Base-by-base conservation (phyloP, 2,113 vertebrate genomes). In the Anguilla rostrata region DNA sequence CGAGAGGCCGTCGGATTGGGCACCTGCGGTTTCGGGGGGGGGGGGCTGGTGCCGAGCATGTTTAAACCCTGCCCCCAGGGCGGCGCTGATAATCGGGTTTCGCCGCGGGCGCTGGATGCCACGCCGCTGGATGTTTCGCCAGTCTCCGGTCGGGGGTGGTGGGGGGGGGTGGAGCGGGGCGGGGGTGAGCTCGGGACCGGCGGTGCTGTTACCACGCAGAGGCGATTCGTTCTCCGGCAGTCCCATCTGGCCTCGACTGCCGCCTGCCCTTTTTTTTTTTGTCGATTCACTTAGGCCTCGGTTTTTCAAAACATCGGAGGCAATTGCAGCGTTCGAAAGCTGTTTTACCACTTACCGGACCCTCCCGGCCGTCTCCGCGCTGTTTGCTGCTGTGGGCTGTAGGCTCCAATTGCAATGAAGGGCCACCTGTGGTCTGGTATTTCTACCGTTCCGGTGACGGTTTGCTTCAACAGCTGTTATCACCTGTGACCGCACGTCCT, bases 201-300 rank as follows among this genome's bases (percentile, higher is more conserved):
- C 39, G 83, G 63, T 71, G 53, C 75, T 87, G 82, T 88, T 87
- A 89, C 83, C 40, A 63, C 85, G 89, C 86, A 60, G 86, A 49
- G 88, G 82, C 83, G 71, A 81, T 84, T 78, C 63, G 11, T 3
- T n/a, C 63, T 39, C n/a, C 20, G 3, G 82, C 75, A 89, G 78
- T 34, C 84, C 81, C 49, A 57, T 66, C 60, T 66, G 22, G 60
- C 3, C 4, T 66, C 79, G 46, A 83, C 86, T 46, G 71, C 56
- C 63, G 2, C 26, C 1, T 12, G n/a, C 26, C n/a, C 71, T 34
- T 53, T 53, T 2, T 46, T 1, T 53, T 53, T 2, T 46, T 1
- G 63, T 71, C 71, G 12, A 34, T 75, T 75, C 78, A 53, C 78
- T 56, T 66, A 88, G 85, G 56, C 8, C 71, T 75, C 63, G n/a